Evolutionary conservation across 2,888 invertebrate genomes (phyloP).

Genomic region (Trichacis sp.): DNA sequence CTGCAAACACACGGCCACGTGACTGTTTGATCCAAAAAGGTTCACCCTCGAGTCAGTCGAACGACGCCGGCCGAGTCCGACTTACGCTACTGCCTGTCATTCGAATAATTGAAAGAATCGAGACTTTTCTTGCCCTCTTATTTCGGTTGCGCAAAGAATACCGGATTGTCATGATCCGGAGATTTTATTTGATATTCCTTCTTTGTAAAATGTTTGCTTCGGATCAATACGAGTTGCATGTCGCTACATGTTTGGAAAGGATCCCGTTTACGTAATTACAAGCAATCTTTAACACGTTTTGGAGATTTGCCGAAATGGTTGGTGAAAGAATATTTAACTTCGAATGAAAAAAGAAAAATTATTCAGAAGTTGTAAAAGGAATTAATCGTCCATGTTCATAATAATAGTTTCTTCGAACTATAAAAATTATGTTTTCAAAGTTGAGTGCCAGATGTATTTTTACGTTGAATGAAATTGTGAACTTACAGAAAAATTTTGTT

Average conservation of each 20-base stretch:
- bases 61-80: constrained; percentile 16
- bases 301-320: no score
- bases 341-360: no score
- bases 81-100: constrained; percentile 32
- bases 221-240: not conserved
- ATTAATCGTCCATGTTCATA: no score
- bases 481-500: no score
- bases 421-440: no score
- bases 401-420: no score
- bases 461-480: no score
- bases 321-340: no score
- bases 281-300: no score
- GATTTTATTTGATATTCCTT: constrained; percentile 22
- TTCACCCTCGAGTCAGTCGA: constrained; percentile 49
- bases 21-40: constrained; percentile 50
- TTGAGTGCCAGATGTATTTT: no score
- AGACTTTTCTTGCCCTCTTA: constrained; percentile 18
- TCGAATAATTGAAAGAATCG: constrained; percentile 42
- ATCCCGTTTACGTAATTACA: not conserved
- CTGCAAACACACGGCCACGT: constrained; percentile 67
- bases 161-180: constrained; percentile 21
- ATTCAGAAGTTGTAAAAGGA: no score
- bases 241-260: constrained; percentile 3
- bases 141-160: constrained; percentile 9
- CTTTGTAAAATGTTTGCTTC: not conserved